Conservation (phyloP, 1,140 invertebrate genomes). For the Drosophila arizonae region DNA sequence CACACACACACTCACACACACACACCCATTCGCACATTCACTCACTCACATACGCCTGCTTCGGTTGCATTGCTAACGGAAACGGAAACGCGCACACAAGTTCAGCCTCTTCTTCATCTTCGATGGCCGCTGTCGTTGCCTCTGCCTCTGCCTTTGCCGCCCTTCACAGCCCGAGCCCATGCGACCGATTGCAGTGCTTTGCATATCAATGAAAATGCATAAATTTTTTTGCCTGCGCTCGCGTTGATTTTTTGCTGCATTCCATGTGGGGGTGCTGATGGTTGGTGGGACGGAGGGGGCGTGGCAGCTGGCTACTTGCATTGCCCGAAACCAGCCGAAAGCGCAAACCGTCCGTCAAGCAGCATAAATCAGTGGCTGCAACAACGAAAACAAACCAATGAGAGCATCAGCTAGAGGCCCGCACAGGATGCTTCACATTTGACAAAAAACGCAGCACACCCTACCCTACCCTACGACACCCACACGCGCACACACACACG, state of each 20-base stretch:
- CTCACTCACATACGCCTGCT: neutral
- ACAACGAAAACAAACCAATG: constrained; percentile 27
- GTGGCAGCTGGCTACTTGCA: constrained; percentile 11
- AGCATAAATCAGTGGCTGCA: constrained; percentile 76
- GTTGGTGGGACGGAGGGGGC: neutral
- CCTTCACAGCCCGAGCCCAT: constrained; percentile 1
- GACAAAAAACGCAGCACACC: constrained; percentile 54
- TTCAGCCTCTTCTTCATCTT: constrained; percentile 70
- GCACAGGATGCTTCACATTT: constrained; percentile 65
- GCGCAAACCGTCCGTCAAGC: constrained; percentile 69
- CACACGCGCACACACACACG: constrained; percentile 7
- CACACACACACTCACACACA: constrained; percentile 11
- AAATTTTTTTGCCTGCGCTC: constrained; percentile 65
- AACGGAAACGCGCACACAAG: constrained; percentile 78
- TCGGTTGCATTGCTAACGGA: constrained; percentile 53
- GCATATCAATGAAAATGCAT: constrained; percentile 83
- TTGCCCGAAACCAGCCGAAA: neutral
- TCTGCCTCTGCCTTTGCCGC: neutral
- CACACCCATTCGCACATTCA: neutral
- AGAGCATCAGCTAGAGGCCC: constrained; percentile 16
- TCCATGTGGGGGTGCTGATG: constrained; percentile 6
- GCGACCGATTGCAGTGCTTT: constrained; percentile 58
- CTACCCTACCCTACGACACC: constrained; percentile 1
- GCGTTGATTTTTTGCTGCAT: constrained; percentile 57
- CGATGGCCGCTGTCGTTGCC: constrained; percentile 3